phyloP scores from a whole-genome alignment of 2,797 vertebrate species.

The Chelon auratus region DNA sequence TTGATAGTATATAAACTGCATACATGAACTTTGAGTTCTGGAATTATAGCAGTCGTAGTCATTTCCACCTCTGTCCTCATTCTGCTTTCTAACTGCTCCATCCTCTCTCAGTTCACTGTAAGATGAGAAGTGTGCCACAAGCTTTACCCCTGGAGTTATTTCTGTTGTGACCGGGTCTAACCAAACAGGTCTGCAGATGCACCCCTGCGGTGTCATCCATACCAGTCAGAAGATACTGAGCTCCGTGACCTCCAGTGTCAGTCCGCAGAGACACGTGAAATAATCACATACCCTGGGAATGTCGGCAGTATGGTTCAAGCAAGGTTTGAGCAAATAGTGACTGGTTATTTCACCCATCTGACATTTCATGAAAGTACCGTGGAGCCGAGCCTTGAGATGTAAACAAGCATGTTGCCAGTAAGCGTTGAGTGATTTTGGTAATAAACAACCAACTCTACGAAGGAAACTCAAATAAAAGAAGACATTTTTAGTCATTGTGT shows the following conservation, averaged over 20 bases:
- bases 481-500: too few relatives aligned
- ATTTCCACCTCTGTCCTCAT: not conserved
- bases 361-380: not conserved
- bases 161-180: slow-evolving; percentile 36
- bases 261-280: slow-evolving; percentile 30
- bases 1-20: too few relatives aligned
- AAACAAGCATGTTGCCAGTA: not conserved
- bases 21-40: too few relatives aligned
- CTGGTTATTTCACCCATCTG: slow-evolving; percentile 18
- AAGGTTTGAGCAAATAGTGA: slow-evolving; percentile 20
- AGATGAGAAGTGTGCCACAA: slow-evolving; percentile 48
- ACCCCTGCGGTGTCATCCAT: slow-evolving; percentile 17
- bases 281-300: slow-evolving; percentile 43
- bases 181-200: slow-evolving; percentile 9
- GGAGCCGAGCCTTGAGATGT: not conserved
- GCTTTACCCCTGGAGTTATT: slow-evolving; percentile 58
- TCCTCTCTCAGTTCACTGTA: slow-evolving; percentile 34
- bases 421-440: not conserved
- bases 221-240: slow-evolving; percentile 1
- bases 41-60: too few relatives aligned
- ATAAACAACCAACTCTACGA: not conserved
- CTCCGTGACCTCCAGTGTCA: slow-evolving; percentile 18
- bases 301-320: slow-evolving; percentile 7
- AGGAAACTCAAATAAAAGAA: not conserved
- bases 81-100: not conserved